phyloP scores from a whole-genome alignment of 2,888 invertebrate species.

The Mellilla xanthometata region DNA sequence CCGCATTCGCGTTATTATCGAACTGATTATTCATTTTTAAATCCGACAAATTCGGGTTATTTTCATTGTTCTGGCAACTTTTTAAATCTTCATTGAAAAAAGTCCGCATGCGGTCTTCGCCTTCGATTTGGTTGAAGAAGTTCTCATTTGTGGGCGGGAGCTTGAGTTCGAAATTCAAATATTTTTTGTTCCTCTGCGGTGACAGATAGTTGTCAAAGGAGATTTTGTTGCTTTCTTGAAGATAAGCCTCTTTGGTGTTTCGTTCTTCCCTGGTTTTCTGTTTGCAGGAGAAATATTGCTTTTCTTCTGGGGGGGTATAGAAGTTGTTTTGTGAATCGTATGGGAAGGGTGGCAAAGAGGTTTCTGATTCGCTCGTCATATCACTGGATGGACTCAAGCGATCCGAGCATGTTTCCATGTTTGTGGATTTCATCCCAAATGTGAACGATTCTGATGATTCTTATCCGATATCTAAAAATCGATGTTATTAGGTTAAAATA shows the following conservation, averaged over 20 bases:
- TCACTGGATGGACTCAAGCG: conserved; percentile 74
- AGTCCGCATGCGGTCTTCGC: conserved; percentile 62
- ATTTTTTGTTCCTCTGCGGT: conserved; percentile 67
- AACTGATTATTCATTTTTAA: conserved; percentile 57
- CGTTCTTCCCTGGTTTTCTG: conserved; percentile 61
- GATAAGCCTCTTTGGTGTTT: conserved; percentile 56
- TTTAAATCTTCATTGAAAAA: conserved; percentile 66
- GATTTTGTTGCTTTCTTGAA: conserved; percentile 69
- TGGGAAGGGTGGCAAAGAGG: conserved; percentile 66
- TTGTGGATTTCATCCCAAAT: conserved; percentile 73
- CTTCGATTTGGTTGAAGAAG: conserved; percentile 66
- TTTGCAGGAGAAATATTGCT: conserved; percentile 69
- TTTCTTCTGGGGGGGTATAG: conserved; percentile 61
- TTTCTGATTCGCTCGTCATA: conserved; percentile 72
- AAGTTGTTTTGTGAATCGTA: conserved; percentile 68
- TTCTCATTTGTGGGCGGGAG: conserved; percentile 66
- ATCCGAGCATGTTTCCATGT: conserved; percentile 72
- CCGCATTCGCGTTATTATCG: conserved; percentile 21
- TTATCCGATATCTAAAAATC: too few relatives aligned
- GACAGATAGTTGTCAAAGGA: conserved; percentile 63
- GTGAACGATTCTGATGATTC: not conserved
- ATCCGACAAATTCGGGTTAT: conserved; percentile 58
- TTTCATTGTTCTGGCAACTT: conserved; percentile 68
- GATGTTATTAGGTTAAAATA: too few relatives aligned
- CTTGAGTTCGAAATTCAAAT: conserved; percentile 75